These are phyloP conservation scores for Argyrosomus japonicus DNA, from an alignment of 2,113 vertebrate genomes.

Conservation along the genomic window DNA sequence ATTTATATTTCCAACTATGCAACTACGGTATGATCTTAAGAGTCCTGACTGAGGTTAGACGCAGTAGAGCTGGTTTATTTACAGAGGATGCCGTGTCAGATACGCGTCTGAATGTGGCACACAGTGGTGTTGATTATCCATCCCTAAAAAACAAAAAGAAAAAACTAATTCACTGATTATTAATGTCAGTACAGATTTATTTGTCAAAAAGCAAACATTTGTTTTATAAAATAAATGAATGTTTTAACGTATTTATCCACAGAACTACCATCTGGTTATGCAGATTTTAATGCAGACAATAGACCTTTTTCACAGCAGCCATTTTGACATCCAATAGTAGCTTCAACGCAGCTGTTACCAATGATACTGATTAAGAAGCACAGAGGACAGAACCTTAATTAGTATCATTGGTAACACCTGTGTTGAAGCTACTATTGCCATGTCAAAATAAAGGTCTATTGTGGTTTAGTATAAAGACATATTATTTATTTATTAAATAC, in stretches of 20 bases:
- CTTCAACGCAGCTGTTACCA: no score
- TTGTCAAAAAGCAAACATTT: not conserved
- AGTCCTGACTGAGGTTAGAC: not conserved
- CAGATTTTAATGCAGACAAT: not conserved
- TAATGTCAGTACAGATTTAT: not conserved
- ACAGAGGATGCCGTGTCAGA: not conserved
- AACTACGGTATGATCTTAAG: conserved; percentile 19
- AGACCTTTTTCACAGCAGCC: no score
- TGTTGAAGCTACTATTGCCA: no score
- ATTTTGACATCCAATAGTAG: no score
- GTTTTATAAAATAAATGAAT: not conserved
- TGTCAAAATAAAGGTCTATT: no score
- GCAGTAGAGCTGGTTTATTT: not conserved
- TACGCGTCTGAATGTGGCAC: not conserved
- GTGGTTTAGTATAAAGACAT: not conserved
- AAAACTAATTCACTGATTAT: not conserved
- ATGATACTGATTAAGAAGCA: no score
- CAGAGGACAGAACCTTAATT: no score
- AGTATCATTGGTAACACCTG: no score
- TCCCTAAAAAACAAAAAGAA: not conserved
- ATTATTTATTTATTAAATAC: not conserved
- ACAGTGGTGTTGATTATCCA: not conserved
- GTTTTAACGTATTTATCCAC: not conserved
- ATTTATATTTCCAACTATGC: conserved; percentile 70
- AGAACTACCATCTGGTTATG: not conserved